Conservation (phyloP, 2,113 vertebrate genomes). For the Jaculus jaculus region DNA sequence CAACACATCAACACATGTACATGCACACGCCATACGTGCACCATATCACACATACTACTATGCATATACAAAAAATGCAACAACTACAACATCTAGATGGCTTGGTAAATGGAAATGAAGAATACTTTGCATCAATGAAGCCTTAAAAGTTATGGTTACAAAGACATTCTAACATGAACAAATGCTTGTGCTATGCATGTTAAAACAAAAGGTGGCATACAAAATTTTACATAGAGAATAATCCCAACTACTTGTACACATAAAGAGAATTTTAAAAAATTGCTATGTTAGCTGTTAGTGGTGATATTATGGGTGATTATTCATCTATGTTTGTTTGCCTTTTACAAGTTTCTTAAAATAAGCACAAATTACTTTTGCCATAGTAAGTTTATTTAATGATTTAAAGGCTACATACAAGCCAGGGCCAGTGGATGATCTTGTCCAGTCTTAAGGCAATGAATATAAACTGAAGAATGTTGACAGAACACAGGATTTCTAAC, state of each 20-base stretch:
- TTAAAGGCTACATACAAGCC: slow-evolving; percentile 92
- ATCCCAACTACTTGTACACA: background rate
- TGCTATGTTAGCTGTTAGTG: background rate
- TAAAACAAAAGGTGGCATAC: background rate
- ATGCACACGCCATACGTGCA: too few relatives aligned
- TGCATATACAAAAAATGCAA: background rate
- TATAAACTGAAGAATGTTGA: slow-evolving; percentile 99
- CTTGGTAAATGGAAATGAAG: slow-evolving; percentile 15
- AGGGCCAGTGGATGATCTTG: slow-evolving; percentile 96
- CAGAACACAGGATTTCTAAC: slow-evolving; percentile 99
- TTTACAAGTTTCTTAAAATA: slow-evolving; percentile 36
- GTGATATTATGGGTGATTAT: background rate
- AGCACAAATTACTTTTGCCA: slow-evolving; percentile 44
- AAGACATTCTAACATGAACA: slow-evolving; percentile 1
- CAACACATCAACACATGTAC: too few relatives aligned
- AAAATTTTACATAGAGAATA: background rate
- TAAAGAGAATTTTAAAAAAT: background rate
- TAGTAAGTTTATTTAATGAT: slow-evolving; percentile 41
- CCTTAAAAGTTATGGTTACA: slow-evolving; percentile 16
- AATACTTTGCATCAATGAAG: slow-evolving; percentile 23
- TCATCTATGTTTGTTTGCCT: background rate
- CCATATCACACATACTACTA: too few relatives aligned
- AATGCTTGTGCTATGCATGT: background rate
- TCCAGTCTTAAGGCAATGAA: slow-evolving; percentile 98
- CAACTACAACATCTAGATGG: background rate